phyloP scores from a whole-genome alignment of 2,888 invertebrate species.

The Folsomia manolachei region DNA sequence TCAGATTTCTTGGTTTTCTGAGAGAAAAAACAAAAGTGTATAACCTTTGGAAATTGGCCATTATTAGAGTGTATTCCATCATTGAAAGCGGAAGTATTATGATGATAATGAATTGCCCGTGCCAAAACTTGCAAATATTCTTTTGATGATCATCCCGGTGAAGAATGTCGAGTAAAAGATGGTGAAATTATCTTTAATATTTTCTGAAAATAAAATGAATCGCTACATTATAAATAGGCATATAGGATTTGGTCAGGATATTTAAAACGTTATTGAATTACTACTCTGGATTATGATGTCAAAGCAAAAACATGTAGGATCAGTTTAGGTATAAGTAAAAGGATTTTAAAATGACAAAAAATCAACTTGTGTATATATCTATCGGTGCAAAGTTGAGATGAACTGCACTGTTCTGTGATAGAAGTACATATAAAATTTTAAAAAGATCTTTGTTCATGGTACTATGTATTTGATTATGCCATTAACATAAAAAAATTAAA shows the following conservation, averaged over 20 bases:
- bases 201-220: too few species aligned
- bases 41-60: background rate
- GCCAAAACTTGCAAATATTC: background rate
- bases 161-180: too few species aligned
- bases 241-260: too few species aligned
- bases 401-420: conserved; percentile 45
- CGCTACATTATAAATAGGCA: too few species aligned
- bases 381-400: conserved; percentile 13
- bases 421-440: conserved; percentile 37
- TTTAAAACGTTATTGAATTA: too few species aligned
- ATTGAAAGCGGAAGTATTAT: background rate
- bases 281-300: too few species aligned
- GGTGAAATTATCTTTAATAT: too few species aligned
- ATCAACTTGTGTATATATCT: conserved; percentile 3
- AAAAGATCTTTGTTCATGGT: background rate
- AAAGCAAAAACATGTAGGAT: too few species aligned
- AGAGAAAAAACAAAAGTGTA: background rate
- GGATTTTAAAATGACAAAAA: background rate
- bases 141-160: background rate
- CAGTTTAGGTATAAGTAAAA: too few species aligned
- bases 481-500: background rate
- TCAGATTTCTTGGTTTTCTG: background rate
- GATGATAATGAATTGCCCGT: background rate
- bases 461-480: background rate
- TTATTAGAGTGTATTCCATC: background rate